Conservation (phyloP, 2,888 invertebrate species). For the Anaspis maculata region DNA sequence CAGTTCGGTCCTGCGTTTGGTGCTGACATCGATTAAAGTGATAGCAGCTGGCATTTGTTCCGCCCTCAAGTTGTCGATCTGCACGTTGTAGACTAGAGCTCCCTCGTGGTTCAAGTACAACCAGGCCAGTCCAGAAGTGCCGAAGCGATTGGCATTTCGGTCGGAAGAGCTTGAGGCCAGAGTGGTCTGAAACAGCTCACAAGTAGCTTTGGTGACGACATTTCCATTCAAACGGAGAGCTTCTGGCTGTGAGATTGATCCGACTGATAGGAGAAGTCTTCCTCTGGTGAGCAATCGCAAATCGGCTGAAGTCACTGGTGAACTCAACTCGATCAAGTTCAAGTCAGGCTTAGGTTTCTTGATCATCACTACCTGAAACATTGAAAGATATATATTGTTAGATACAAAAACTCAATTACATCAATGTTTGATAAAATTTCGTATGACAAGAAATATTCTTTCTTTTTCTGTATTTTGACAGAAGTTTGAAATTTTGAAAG, state of each 20-base stretch:
- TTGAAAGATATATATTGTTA: slow-evolving; percentile 14
- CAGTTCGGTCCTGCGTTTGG: slow-evolving; percentile 57
- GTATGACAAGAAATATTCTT: too few relatives aligned
- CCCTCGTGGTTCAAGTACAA: slow-evolving; percentile 72
- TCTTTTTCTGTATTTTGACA: too few relatives aligned
- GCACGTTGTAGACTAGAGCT: slow-evolving; percentile 67
- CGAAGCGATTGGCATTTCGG: slow-evolving; percentile 28
- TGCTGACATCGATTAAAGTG: slow-evolving; percentile 62
- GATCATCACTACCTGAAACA: slow-evolving; percentile 52
- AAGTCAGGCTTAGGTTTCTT: slow-evolving; percentile 67
- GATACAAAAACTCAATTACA: too few relatives aligned
- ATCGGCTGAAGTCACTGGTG: slow-evolving; percentile 68
- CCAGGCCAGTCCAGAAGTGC: slow-evolving; percentile 64
- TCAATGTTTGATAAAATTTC: too few relatives aligned
- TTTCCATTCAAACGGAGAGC: slow-evolving; percentile 57
- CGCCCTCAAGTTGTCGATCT: slow-evolving; percentile 55
- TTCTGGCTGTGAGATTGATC: slow-evolving; percentile 59
- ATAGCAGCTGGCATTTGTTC: slow-evolving; percentile 50
- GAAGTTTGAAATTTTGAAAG: too few relatives aligned
- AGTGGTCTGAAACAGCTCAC: slow-evolving; percentile 72
- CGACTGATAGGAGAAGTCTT: slow-evolving; percentile 61
- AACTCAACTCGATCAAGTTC: slow-evolving; percentile 70
- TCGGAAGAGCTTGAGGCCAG: slow-evolving; percentile 45
- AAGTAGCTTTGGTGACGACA: slow-evolving; percentile 66
- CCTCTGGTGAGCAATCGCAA: slow-evolving; percentile 69